phyloP scores from a whole-genome alignment of 1,140 invertebrate species.

The Xylocopa sonorina region DNA sequence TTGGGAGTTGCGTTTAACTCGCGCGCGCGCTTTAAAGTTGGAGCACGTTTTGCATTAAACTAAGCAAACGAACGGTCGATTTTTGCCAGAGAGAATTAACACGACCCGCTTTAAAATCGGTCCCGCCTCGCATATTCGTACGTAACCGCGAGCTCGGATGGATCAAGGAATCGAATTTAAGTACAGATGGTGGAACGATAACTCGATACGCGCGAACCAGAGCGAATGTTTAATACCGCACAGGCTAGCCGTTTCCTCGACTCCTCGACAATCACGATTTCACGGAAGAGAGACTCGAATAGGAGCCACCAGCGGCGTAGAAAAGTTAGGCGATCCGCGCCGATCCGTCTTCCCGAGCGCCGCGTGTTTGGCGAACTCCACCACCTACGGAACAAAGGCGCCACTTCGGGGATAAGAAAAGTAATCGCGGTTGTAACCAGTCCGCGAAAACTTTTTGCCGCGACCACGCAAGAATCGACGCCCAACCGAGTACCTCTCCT shows the following conservation, averaged over 20 bases:
- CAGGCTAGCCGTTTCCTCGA: background rate
- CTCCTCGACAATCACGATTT: background rate
- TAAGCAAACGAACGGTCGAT: no score
- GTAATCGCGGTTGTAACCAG: conserved; percentile 37
- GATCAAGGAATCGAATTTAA: no score
- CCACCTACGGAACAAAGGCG: conserved; percentile 52
- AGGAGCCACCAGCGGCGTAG: background rate
- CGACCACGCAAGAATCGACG: conserved; percentile 5
- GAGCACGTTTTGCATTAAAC: no score
- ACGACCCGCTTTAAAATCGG: no score
- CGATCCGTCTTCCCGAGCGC: conserved; percentile 30
- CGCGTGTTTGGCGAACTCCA: conserved; percentile 28
- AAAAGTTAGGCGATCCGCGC: conserved; percentile 22
- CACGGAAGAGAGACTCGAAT: background rate
- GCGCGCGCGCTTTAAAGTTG: no score
- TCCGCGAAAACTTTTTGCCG: background rate
- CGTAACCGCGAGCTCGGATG: no score
- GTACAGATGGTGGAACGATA: no score
- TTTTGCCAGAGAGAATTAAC: no score
- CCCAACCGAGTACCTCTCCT: background rate
- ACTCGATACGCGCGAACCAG: no score
- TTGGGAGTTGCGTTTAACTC: no score
- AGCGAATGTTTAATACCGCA: no score
- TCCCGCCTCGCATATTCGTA: no score
- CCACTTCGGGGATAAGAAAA: conserved; percentile 31